phyloP scores from a whole-genome alignment of 92 coral and sea anemone genomes.

The Bergia puertoricense region DNA sequence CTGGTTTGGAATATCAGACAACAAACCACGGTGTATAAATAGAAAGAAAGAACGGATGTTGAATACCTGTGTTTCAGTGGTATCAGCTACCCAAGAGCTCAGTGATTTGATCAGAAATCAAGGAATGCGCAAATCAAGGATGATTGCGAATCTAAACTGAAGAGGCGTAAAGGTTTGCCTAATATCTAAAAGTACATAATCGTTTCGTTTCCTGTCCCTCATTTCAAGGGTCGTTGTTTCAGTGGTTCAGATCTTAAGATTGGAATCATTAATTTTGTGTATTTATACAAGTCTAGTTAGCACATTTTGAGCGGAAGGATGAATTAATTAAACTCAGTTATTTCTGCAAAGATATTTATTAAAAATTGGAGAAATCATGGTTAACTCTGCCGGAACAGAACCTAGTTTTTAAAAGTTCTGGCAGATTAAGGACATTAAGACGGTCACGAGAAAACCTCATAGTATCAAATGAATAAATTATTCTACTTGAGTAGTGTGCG shows the following conservation, averaged over 20 bases:
- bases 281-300: conserved; percentile 43
- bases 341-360: conserved; percentile 3
- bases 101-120: not conserved
- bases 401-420: not conserved
- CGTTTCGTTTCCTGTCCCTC: conserved; percentile 15
- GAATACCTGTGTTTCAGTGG: conserved; percentile 14
- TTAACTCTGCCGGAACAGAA: not conserved
- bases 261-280: conserved; percentile 31
- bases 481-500: not conserved
- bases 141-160: not conserved
- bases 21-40: not conserved
- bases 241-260: conserved; percentile 36
- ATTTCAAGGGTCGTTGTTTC: conserved; percentile 29
- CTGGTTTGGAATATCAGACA: not conserved
- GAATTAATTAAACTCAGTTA: conserved; percentile 28
- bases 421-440: not conserved
- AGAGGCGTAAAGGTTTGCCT: conserved; percentile 3
- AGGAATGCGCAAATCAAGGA: not conserved
- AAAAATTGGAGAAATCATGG: not conserved
- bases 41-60: not conserved
- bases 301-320: conserved; percentile 34
- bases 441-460: not conserved
- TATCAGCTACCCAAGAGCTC: not conserved
- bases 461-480: not conserved
- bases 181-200: conserved; percentile 7